phyloP scores from a whole-genome alignment of 1,140 invertebrate species.

The Sesamia nonagrioides region DNA sequence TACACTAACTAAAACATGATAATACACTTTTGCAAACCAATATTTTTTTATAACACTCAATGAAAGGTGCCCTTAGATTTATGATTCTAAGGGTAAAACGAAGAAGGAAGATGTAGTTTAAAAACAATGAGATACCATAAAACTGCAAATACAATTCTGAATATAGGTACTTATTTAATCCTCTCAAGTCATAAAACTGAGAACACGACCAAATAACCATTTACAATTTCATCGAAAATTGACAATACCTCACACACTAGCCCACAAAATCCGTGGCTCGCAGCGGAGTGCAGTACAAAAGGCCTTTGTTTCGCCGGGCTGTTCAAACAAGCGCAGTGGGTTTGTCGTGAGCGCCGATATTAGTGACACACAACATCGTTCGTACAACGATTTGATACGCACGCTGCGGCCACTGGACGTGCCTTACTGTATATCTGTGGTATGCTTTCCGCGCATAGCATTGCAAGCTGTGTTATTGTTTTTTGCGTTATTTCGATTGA shows the following conservation, averaged over 20 bases:
- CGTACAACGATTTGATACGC: conserved; percentile 24
- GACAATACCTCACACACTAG: too few relatives aligned
- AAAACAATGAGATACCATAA: too few relatives aligned
- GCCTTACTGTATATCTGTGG: neutral
- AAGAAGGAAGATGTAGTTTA: too few relatives aligned
- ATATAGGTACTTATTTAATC: too few relatives aligned
- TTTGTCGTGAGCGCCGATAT: conserved; percentile 8
- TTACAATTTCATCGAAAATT: too few relatives aligned
- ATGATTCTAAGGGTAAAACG: neutral
- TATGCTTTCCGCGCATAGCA: neutral
- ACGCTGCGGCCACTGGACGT: neutral
- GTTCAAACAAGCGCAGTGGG: conserved; percentile 26
- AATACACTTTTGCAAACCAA: too few relatives aligned
- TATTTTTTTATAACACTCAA: too few relatives aligned
- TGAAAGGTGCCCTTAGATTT: neutral
- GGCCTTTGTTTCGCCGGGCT: conserved; percentile 13
- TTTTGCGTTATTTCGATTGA: too few relatives aligned
- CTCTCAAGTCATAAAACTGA: too few relatives aligned
- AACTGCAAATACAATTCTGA: too few relatives aligned
- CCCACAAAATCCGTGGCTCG: neutral
- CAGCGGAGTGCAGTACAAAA: conserved; percentile 2
- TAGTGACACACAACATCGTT: conserved; percentile 11
- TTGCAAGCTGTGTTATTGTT: neutral
- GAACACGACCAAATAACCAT: too few relatives aligned
- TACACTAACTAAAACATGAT: too few relatives aligned